These are phyloP conservation scores for Pseudopleuronectes americanus DNA, from an alignment of 2,797 vertebrate genomes.

Conservation along the genomic window DNA sequence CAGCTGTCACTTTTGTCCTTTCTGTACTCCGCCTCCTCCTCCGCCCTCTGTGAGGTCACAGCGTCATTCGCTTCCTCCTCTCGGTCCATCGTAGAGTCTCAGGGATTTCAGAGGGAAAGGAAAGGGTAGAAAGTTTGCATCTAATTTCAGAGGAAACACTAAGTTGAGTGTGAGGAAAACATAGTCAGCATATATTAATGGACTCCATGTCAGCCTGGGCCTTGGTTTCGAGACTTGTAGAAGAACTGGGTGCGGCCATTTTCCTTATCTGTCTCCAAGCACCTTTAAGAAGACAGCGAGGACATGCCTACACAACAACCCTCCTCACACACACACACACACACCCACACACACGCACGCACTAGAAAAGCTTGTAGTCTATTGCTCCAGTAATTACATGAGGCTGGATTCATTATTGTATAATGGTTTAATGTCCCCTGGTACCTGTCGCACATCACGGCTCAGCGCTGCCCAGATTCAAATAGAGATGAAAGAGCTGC, in stretches of 20 bases:
- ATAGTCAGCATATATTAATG: too few relatives aligned
- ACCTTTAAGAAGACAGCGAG: not conserved
- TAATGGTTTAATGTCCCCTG: conserved; percentile 54
- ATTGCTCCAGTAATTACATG: conserved; percentile 54
- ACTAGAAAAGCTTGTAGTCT: conserved; percentile 26
- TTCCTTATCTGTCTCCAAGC: conserved; percentile 58
- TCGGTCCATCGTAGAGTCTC: too few relatives aligned
- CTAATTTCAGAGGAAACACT: too few relatives aligned
- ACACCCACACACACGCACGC: not conserved
- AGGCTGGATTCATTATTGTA: conserved; percentile 51
- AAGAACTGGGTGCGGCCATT: conserved; percentile 14
- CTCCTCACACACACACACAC: too few relatives aligned
- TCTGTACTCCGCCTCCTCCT: conserved; percentile 13
- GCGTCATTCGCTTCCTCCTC: too few relatives aligned
- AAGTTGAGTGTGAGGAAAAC: too few relatives aligned
- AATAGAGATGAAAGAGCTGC: conserved; percentile 36
- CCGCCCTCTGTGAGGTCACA: conserved; percentile 3
- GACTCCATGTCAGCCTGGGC: too few relatives aligned
- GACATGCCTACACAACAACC: too few relatives aligned
- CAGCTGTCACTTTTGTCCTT: conserved; percentile 38
- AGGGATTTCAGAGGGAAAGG: too few relatives aligned
- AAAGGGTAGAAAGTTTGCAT: too few relatives aligned
- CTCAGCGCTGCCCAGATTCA: conserved; percentile 28
- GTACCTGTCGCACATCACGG: conserved; percentile 24
- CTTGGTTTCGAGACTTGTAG: not conserved